Conservation (phyloP, 2,113 vertebrate species). For the Ramphastos sulfuratus region DNA sequence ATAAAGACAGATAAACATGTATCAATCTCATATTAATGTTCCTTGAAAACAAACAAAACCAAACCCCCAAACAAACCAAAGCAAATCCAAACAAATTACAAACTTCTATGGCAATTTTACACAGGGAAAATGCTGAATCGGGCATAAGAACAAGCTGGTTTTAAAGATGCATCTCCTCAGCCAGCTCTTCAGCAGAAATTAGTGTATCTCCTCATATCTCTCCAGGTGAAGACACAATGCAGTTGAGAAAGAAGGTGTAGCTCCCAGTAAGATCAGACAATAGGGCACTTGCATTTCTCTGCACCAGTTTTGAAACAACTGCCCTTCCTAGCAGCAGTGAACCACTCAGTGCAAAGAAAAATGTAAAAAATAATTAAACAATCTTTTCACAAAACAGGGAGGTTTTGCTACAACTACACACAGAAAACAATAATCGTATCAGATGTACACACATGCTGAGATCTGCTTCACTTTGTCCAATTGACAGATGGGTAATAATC, state of each 20-base stretch:
- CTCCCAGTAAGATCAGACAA: not conserved
- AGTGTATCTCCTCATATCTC: not conserved
- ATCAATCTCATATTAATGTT: not conserved
- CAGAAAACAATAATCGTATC: not conserved
- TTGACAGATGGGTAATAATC: not conserved
- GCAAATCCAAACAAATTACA: no score
- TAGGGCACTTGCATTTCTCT: not conserved
- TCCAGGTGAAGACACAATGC: not conserved
- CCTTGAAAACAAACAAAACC: no score
- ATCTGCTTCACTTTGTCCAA: not conserved
- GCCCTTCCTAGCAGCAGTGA: not conserved
- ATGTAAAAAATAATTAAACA: not conserved
- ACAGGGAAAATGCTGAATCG: not conserved
- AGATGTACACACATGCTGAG: fast-evolving
- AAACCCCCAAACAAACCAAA: not conserved
- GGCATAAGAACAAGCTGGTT: not conserved
- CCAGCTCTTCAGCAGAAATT: not conserved
- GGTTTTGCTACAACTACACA: not conserved
- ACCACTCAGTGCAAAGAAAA: not conserved
- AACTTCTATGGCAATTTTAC: not conserved
- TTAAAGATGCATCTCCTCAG: not conserved
- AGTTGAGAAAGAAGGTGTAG: not conserved
- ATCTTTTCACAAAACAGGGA: not conserved
- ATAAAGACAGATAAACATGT: not conserved
- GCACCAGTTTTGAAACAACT: not conserved